Conservation (phyloP, 2,888 invertebrate genomes). For the Aquatica leii region DNA sequence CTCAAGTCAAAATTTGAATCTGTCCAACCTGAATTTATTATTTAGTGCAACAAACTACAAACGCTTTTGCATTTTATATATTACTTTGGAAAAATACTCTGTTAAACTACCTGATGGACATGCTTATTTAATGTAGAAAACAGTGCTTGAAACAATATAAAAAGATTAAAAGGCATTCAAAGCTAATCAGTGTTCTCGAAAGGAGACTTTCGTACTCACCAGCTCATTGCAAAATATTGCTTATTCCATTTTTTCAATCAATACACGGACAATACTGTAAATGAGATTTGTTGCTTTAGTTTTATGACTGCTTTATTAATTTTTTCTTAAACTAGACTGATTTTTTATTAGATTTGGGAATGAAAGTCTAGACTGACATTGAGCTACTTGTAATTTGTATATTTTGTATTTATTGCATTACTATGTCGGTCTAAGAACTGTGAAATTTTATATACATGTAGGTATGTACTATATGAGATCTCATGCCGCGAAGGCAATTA, state of each 20-base stretch:
- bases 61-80: too few species aligned
- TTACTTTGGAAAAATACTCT: too few species aligned
- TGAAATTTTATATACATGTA: slow-evolving; percentile 26
- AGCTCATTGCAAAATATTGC: neutral
- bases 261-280: slow-evolving; percentile 47
- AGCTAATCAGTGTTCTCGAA: too few species aligned
- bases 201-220: neutral
- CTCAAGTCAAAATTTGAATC: too few species aligned
- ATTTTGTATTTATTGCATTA: slow-evolving; percentile 36
- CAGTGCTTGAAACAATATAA: too few species aligned
- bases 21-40: too few species aligned
- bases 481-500: slow-evolving; percentile 46
- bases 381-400: slow-evolving; percentile 31
- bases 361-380: slow-evolving; percentile 40
- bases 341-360: slow-evolving; percentile 47
- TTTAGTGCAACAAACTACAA: too few species aligned
- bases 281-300: slow-evolving; percentile 43
- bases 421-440: slow-evolving; percentile 31
- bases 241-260: slow-evolving; percentile 13
- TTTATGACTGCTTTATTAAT: slow-evolving; percentile 43
- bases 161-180: too few species aligned
- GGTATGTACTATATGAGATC: slow-evolving; percentile 40
- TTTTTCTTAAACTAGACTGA: slow-evolving; percentile 49
- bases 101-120: too few species aligned
- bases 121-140: too few species aligned